phyloP scores from a whole-genome alignment of 2,113 vertebrate genomes.

The Lepisosteus osseus region DNA sequence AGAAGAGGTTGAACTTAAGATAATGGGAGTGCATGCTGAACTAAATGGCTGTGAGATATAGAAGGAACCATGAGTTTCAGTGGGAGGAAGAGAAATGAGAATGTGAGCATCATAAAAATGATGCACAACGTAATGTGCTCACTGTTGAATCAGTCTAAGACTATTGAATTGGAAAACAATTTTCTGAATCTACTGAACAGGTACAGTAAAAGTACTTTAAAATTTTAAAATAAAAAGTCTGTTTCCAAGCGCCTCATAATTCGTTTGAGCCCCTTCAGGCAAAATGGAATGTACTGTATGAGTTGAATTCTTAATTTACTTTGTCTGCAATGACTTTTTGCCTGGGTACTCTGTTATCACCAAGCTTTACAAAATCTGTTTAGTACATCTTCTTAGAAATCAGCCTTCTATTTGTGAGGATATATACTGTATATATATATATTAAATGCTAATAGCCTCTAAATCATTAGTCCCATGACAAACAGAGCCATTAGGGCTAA shows the following conservation, averaged over 20 bases:
- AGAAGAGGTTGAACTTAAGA: too few relatives aligned
- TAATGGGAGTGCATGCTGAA: too few relatives aligned
- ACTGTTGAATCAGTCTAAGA: neutral
- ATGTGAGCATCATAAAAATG: too few relatives aligned
- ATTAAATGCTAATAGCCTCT: neutral
- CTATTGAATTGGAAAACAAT: too few relatives aligned
- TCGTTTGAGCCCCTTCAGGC: neutral
- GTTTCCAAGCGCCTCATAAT: neutral
- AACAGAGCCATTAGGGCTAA: conserved; percentile 15
- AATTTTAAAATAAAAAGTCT: neutral
- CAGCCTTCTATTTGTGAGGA: neutral
- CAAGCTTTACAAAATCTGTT: conserved; percentile 9
- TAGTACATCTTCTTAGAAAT: neutral
- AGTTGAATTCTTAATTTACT: neutral
- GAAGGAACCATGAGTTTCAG: too few relatives aligned
- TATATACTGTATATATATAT: conserved; percentile 1
- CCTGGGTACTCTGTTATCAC: neutral
- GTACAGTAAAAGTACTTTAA: neutral
- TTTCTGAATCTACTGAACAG: too few relatives aligned
- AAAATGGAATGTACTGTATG: neutral
- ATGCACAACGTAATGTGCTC: neutral
- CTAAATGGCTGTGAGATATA: too few relatives aligned
- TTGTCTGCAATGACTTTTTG: neutral
- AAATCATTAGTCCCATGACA: conserved; percentile 14
- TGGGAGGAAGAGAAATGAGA: too few relatives aligned